Conservation (phyloP, 2,888 invertebrate genomes). For the Hirtodrosophila duncani region DNA sequence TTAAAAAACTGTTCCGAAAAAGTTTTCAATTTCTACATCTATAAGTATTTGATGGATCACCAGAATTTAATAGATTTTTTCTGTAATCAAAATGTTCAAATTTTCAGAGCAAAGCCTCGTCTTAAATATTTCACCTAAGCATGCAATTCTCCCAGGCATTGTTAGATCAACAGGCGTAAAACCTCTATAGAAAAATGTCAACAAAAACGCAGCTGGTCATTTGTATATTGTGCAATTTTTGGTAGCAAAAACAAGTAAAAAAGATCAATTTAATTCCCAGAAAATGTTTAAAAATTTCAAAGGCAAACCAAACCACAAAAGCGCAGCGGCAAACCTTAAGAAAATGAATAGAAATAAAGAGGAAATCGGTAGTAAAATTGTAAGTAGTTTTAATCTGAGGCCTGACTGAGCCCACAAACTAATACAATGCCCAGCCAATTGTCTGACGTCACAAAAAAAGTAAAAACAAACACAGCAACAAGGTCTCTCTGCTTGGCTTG, state of each 20-base stretch:
- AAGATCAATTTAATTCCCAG: slow-evolving; percentile 65
- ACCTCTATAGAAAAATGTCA: slow-evolving; percentile 41
- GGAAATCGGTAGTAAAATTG: slow-evolving; percentile 22
- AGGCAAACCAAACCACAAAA: slow-evolving; percentile 49
- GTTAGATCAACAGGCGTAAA: slow-evolving; percentile 50
- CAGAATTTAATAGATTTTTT: slow-evolving; percentile 2
- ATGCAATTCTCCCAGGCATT: slow-evolving; percentile 29
- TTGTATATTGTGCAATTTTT: slow-evolving; percentile 39
- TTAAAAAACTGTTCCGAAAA: no score
- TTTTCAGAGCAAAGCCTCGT: no score
- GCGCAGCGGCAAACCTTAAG: slow-evolving; percentile 21
- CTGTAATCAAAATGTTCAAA: no score
- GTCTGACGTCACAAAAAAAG: slow-evolving; percentile 25
- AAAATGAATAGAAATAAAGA: background rate
- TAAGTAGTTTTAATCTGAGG: slow-evolving; percentile 20
- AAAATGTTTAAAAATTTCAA: slow-evolving; percentile 29
- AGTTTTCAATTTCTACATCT: no score
- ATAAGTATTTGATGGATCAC: no score
- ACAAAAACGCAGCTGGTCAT: slow-evolving; percentile 64
- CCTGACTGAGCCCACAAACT: slow-evolving; percentile 9
- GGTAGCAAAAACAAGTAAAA: slow-evolving; percentile 32
- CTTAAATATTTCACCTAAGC: no score
- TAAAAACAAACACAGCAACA: slow-evolving; percentile 19
- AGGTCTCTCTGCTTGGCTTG: no score
- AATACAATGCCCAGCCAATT: slow-evolving; percentile 30